Percentiles rank a stretch among this genome's conserved stretches.
These are phyloP conservation scores for Campaea margaritaria DNA, from an alignment of 2,888 invertebrate genomes.

Conservation along the genomic window DNA sequence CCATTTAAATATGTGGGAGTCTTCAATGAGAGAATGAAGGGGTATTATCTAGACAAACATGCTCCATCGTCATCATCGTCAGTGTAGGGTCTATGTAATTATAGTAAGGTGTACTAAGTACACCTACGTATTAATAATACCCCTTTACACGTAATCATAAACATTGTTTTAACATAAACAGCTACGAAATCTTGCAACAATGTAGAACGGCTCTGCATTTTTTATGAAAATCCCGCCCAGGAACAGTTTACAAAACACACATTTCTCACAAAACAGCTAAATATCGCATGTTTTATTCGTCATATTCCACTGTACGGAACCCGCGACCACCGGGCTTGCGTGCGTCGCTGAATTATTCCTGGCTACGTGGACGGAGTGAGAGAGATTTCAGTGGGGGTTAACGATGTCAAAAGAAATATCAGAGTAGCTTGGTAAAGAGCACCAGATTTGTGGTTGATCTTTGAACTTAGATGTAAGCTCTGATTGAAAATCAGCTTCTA, in stretches of 20 bases:
- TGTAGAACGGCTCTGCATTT: conserved; percentile 24
- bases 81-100: too few relatives aligned
- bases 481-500: too few relatives aligned
- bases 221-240: conserved; percentile 26
- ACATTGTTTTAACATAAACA: conserved; percentile 3
- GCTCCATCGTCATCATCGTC: too few relatives aligned
- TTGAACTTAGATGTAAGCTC: too few relatives aligned
- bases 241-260: conserved; percentile 26
- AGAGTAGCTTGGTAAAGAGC: too few relatives aligned
- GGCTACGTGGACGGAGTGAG: conserved; percentile 11
- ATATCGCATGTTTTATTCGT: conserved; percentile 34
- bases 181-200: conserved; percentile 5
- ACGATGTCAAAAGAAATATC: too few relatives aligned
- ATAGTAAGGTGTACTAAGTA: not conserved
- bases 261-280: conserved; percentile 29
- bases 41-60: too few relatives aligned
- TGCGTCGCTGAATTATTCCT: conserved; percentile 26
- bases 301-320: conserved; percentile 9
- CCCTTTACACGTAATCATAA: not conserved
- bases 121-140: not conserved
- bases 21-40: too few relatives aligned
- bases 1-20: too few relatives aligned
- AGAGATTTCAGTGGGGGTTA: not conserved
- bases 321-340: conserved; percentile 26
- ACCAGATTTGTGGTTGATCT: too few relatives aligned